Percentiles rank a stretch among this genome's conserved stretches.
phyloP scores from a whole-genome alignment of 1,140 invertebrate genomes.

The Pissodes strobi region DNA sequence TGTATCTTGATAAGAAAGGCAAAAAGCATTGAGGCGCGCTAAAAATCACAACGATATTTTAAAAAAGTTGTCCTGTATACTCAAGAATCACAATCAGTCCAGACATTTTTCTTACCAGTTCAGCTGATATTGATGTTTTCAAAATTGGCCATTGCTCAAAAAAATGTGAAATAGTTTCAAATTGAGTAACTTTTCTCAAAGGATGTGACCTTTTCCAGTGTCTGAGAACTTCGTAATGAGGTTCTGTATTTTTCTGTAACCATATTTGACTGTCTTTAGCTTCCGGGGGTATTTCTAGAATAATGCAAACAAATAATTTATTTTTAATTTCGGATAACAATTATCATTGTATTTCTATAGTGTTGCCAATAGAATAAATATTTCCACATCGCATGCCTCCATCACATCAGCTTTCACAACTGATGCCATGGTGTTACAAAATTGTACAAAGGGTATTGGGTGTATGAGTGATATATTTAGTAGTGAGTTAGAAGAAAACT shows the following conservation, averaged over 20 bases:
- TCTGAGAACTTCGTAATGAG: background rate
- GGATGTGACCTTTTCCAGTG: background rate
- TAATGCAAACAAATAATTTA: background rate
- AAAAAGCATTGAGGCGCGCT: too few relatives aligned
- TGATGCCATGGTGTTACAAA: too few relatives aligned
- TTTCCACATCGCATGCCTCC: too few relatives aligned
- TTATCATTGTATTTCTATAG: too few relatives aligned
- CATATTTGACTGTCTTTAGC: too few relatives aligned
- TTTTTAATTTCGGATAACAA: too few relatives aligned
- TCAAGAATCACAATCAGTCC: too few relatives aligned
- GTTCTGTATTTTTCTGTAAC: slow-evolving; percentile 2
- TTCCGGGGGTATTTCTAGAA: background rate
- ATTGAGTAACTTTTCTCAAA: background rate
- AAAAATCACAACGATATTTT: too few relatives aligned
- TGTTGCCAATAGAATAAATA: too few relatives aligned
- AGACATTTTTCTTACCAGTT: slow-evolving; percentile 3
- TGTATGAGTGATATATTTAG: background rate
- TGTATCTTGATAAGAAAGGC: background rate
- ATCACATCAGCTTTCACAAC: too few relatives aligned
- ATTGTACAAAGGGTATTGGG: background rate
- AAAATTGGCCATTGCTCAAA: slow-evolving; percentile 1
- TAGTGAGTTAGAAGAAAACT: background rate
- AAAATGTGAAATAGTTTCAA: background rate
- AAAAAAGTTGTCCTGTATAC: too few relatives aligned
- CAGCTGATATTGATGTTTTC: background rate